Conservation (phyloP, 2,888 invertebrate genomes). For the Acleris holmiana region DNA sequence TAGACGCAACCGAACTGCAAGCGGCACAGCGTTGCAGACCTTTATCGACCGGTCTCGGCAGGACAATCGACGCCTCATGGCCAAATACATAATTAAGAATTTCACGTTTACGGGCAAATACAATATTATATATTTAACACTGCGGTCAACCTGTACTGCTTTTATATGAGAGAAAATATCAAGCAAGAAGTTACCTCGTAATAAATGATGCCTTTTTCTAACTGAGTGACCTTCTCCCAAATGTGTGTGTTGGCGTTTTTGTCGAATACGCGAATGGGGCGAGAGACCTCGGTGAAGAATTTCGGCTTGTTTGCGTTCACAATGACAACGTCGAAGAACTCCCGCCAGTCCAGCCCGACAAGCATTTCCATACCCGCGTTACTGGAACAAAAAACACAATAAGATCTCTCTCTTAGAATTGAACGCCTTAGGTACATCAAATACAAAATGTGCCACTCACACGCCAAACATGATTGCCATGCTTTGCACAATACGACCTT, state of each 20-base stretch:
- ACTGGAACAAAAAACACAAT: slow-evolving; percentile 73
- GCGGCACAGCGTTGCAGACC: too few relatives aligned
- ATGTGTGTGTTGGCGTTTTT: slow-evolving; percentile 91
- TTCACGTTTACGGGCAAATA: too few relatives aligned
- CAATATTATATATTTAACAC: too few relatives aligned
- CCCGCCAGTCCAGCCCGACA: slow-evolving; percentile 94
- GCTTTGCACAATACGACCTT: too few relatives aligned
- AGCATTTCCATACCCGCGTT: slow-evolving; percentile 96
- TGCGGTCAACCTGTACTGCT: too few relatives aligned
- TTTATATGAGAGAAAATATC: neutral
- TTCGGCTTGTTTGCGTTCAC: slow-evolving; percentile 97
- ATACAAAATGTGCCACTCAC: too few relatives aligned
- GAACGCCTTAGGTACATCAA: too few relatives aligned
- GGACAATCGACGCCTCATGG: too few relatives aligned
- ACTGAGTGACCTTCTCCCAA: slow-evolving; percentile 94
- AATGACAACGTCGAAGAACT: slow-evolving; percentile 96
- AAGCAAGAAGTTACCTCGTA: slow-evolving; percentile 88
- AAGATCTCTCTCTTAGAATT: neutral
- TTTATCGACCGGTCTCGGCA: too few relatives aligned
- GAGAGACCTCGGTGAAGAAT: slow-evolving; percentile 96
- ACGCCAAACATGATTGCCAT: too few relatives aligned
- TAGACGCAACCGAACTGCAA: too few relatives aligned
- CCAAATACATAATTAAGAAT: too few relatives aligned
- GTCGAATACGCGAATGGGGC: slow-evolving; percentile 95
- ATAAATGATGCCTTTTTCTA: slow-evolving; percentile 96